Conservation (phyloP, 2,797 vertebrate species). For the Iguana delicatissima region DNA sequence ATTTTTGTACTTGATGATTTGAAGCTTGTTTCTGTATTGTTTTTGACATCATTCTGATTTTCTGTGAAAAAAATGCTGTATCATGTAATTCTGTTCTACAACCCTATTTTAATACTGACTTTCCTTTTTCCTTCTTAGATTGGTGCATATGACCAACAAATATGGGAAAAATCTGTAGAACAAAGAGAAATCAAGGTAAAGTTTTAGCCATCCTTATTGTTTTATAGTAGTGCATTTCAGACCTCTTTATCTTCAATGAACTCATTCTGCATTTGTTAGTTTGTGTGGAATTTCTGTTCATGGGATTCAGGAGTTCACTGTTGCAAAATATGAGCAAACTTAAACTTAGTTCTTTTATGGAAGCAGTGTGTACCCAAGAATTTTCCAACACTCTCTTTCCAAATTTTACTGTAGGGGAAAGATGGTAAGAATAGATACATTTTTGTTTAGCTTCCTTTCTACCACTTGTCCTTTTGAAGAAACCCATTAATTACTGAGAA, state of each 20-base stretch:
- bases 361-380: not conserved
- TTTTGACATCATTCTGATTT: not conserved
- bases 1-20: not conserved
- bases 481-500: not conserved
- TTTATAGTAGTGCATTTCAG: not conserved
- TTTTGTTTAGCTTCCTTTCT: not conserved
- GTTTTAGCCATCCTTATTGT: slow-evolving; percentile 19
- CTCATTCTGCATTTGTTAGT: not conserved
- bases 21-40: not conserved
- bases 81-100: not conserved
- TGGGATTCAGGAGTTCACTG: not conserved
- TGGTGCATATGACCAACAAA: slow-evolving; percentile 98
- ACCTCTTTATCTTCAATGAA: not conserved
- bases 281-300: not conserved
- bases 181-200: slow-evolving; percentile 98
- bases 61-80: not conserved
- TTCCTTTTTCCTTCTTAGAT: slow-evolving; percentile 83
- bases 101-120: slow-evolving; percentile 38
- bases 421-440: no score
- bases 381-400: not conserved
- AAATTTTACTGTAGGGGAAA: not conserved
- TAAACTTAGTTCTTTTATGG: not conserved
- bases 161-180: slow-evolving; percentile 99
- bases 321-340: not conserved
- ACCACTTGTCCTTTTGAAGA: not conserved